Evolutionary conservation across 2,888 invertebrate genomes (phyloP).

Genomic region (Oxyscelio sp.): DNA sequence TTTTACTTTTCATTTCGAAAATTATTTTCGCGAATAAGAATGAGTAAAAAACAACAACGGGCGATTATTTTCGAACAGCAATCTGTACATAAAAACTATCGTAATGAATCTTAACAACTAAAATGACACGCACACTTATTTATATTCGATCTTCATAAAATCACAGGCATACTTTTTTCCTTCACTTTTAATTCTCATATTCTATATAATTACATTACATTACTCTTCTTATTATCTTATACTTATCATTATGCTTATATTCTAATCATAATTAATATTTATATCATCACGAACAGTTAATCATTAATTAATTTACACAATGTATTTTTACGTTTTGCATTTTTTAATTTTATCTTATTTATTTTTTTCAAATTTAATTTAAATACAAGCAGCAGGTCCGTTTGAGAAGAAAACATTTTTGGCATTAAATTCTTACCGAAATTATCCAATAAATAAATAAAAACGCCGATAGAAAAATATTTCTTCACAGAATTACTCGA

Average conservation of each 20-base stretch:
- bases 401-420: conserved; percentile 8
- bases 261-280: conserved; percentile 65
- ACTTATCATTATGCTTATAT: conserved; percentile 63
- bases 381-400: conserved; percentile 56
- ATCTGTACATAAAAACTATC: conserved; percentile 70
- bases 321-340: conserved; percentile 46
- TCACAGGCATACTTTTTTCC: conserved; percentile 71
- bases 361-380: conserved; percentile 31
- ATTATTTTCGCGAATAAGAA: conserved; percentile 49
- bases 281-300: conserved; percentile 73
- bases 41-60: conserved; percentile 43
- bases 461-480: conserved; percentile 61
- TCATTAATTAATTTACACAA: conserved; percentile 60
- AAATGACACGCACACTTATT: conserved; percentile 65
- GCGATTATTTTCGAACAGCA: conserved; percentile 70
- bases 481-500: conserved; percentile 16
- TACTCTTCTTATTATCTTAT: conserved; percentile 62
- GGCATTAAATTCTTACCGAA: conserved; percentile 20
- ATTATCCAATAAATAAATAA: conserved; percentile 42
- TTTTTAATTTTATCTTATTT: conserved; percentile 41
- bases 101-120: conserved; percentile 66
- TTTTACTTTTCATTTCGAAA: conserved; percentile 10
- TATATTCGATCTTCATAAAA: conserved; percentile 69
- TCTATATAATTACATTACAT: conserved; percentile 68
- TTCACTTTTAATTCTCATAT: conserved; percentile 50